Base-by-base conservation (phyloP, 1,140 invertebrate species). In the Drosophila dunni region DNA sequence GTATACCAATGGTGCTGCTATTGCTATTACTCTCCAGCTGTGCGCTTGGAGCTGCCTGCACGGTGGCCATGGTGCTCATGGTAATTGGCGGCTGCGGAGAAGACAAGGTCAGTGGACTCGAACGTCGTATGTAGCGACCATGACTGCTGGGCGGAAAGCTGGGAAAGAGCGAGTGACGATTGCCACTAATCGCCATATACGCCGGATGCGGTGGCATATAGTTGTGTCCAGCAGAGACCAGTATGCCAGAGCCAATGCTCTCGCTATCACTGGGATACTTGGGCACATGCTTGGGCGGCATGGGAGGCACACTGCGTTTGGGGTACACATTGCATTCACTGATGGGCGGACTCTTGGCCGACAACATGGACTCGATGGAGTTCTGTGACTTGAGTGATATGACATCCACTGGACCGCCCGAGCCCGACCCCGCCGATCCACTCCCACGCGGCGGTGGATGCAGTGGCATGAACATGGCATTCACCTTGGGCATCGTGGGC, bases 221-320 rank as follows among this genome's bases (percentile, higher is more conserved):
- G 4, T 64, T 75, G 42, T 70, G 40, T 3, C 78, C 78, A 0
- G 58, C 70, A 2, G 64, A 40, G 2, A 65, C 78, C 20, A 91
- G 73, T 2, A 90, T 90, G 9, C 94, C 94, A 0, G 94, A 94
- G 0, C 94, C 94, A 61, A 94, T 94, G 80, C 94, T 94, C 68
- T 94, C 94, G 64, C 94, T 94, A 60, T 94, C 94, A 38, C 94
- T 94, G 6, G 94, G 93, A 80, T 94, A 94, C 75, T 94, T 94
- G 62, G 94, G 93, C 3, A 94, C 94, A 53, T 94, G 94, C 90
- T 94, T 94, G 7, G 93, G 77, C 36, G 79, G 80, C 81, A 91
- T 81, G 15, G 88, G 80, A 29, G 89, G 85, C 40, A 81, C 76
- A 40, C 66, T 75, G 0, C 90, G 72, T 40, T 90, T 91, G 7